Evolutionary conservation across 2,797 vertebrate species (phyloP).

Genomic region (Galagoides demidoff): DNA sequence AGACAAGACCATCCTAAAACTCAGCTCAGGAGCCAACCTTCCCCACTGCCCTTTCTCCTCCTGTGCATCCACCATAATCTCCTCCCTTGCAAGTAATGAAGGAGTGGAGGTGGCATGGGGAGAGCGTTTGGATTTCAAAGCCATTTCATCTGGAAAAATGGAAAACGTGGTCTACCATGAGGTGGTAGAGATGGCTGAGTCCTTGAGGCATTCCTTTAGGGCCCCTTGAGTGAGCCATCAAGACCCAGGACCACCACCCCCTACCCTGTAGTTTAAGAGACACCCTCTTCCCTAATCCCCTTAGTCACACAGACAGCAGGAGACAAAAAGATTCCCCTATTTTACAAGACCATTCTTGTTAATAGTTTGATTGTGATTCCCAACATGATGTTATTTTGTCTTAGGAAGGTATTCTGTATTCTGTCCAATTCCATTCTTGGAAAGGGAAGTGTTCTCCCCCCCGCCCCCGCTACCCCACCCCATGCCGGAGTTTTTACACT

Average conservation of each 20-base stretch:
- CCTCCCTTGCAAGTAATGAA: neutral
- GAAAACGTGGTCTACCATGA: neutral
- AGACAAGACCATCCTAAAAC: neutral
- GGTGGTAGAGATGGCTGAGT: neutral
- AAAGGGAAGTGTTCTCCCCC: neutral
- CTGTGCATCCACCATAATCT: neutral
- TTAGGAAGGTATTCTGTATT: conserved; percentile 80
- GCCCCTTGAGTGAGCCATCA: conserved; percentile 84
- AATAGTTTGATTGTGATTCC: conserved; percentile 87
- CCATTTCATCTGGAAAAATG: neutral
- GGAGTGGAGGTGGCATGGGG: accelerated
- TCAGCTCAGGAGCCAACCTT: neutral
- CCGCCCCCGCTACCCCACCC: neutral
- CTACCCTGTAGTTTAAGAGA: neutral
- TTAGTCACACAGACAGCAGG: conserved; percentile 76
- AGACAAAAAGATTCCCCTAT: conserved; percentile 75
- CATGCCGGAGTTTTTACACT: conserved; percentile 86
- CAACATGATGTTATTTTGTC: conserved; percentile 89
- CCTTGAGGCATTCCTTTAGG: neutral
- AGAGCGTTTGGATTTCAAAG: neutral
- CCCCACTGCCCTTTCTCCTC: too few species aligned
- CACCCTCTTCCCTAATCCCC: conserved; percentile 68
- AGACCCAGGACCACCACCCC: neutral
- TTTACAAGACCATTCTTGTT: conserved; percentile 92
- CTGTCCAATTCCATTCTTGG: conserved; percentile 83